Percentiles rank a stretch among this genome's conserved stretches.
phyloP scores from a whole-genome alignment of 1,140 invertebrate species.

The Drosophila serrata region DNA sequence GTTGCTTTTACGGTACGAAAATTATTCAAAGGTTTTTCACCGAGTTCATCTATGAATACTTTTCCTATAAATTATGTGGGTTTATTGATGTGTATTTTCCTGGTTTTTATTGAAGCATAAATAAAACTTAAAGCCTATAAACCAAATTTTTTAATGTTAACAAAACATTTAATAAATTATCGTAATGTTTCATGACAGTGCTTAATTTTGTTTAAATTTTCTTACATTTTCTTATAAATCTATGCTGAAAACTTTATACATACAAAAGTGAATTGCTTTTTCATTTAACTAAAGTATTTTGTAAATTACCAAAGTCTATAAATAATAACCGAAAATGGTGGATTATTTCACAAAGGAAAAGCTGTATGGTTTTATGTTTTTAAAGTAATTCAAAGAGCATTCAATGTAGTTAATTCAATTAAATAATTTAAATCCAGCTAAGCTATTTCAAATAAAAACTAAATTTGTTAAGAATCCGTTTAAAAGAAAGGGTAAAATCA shows the following conservation, averaged over 20 bases:
- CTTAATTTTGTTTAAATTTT: neutral
- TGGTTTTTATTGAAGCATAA: neutral
- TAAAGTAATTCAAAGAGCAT: no score
- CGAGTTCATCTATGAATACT: slow-evolving; percentile 5
- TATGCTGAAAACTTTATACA: neutral
- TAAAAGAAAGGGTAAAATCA: no score
- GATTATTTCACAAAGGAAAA: neutral
- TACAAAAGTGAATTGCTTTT: neutral
- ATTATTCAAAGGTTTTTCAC: neutral
- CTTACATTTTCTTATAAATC: neutral
- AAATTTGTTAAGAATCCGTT: neutral
- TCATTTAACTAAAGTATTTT: neutral
- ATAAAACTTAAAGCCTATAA: neutral
- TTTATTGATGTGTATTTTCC: neutral
- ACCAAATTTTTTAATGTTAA: no score
- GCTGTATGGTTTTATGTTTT: neutral
- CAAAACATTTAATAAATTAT: no score
- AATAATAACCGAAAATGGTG: neutral
- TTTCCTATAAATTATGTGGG: slow-evolving; percentile 2
- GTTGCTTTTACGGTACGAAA: slow-evolving; percentile 5
- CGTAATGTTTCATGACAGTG: no score
- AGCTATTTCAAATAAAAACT: neutral
- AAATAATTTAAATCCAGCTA: neutral
- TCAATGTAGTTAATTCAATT: neutral
- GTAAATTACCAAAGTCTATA: no score